A percentile compares a stretch with the other conserved stretches of the same genome.
phyloP scores from a whole-genome alignment of 2,113 vertebrate genomes.

The Pollimyrus isidori region DNA sequence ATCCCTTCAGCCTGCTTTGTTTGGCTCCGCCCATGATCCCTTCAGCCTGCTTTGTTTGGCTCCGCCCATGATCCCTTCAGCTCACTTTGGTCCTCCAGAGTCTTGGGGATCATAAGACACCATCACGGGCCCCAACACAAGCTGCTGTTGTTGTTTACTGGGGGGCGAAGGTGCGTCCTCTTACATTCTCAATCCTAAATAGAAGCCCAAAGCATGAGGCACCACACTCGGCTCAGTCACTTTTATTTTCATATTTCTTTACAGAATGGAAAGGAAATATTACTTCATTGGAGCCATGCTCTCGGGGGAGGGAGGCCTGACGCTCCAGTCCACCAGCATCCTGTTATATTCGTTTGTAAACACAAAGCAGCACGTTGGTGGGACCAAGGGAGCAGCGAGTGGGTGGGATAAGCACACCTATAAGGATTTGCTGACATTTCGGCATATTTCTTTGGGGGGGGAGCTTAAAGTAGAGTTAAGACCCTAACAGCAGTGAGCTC shows the following conservation, averaged over 20 bases:
- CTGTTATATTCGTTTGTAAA: not conserved
- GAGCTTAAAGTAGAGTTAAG: not conserved
- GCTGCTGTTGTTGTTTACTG: not conserved
- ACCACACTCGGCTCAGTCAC: not conserved
- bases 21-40: too few relatives aligned
- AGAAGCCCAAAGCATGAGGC: not conserved
- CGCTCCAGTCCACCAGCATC: not conserved
- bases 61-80: too few relatives aligned
- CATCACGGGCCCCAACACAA: not conserved
- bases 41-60: too few relatives aligned
- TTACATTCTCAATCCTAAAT: not conserved
- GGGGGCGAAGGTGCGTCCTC: not conserved
- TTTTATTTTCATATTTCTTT: not conserved
- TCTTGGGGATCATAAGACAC: not conserved
- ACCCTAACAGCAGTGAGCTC: not conserved
- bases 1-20: too few relatives aligned
- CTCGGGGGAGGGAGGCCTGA: not conserved
- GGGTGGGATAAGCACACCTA: not conserved
- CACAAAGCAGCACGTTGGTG: too few relatives aligned
- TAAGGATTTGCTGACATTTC: conserved; percentile 18
- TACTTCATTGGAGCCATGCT: not conserved
- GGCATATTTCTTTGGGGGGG: not conserved
- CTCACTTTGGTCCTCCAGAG: not conserved
- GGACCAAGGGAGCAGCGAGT: not conserved
- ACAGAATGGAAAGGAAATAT: not conserved